Conservation (phyloP, 1,140 invertebrate species). For the Archegozetes longisetosus region DNA sequence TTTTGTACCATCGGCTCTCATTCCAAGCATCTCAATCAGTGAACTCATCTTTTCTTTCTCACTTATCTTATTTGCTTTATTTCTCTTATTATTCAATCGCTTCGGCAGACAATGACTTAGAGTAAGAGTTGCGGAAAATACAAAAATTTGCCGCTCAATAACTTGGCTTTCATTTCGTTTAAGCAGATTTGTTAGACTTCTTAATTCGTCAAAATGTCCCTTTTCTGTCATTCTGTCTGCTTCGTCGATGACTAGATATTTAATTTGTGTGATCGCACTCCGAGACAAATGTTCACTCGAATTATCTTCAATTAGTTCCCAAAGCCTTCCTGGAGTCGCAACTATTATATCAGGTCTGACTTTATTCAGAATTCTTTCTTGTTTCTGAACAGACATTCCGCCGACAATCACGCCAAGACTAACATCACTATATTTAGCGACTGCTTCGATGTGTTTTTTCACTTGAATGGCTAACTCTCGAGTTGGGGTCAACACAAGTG, state of each 20-base stretch:
- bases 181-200: slow-evolving; percentile 58
- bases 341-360: slow-evolving; percentile 75
- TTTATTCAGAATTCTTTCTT: slow-evolving; percentile 61
- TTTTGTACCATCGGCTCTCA: slow-evolving; percentile 61
- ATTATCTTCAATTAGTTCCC: slow-evolving; percentile 67
- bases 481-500: slow-evolving; percentile 80
- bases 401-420: slow-evolving; percentile 66
- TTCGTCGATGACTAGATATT: slow-evolving; percentile 88
- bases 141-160: slow-evolving; percentile 63
- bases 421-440: slow-evolving; percentile 62
- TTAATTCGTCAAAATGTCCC: slow-evolving; percentile 86
- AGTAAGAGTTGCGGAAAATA: slow-evolving; percentile 94
- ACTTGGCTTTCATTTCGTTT: not conserved
- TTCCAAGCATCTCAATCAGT: slow-evolving; percentile 46
- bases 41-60: slow-evolving; percentile 26
- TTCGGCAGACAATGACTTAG: slow-evolving; percentile 65
- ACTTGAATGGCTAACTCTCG: slow-evolving; percentile 89
- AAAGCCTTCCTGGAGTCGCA: slow-evolving; percentile 84
- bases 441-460: slow-evolving; percentile 58
- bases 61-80: slow-evolving; percentile 17
- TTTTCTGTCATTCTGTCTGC: slow-evolving; percentile 95
- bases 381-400: slow-evolving; percentile 76
- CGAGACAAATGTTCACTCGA: not conserved
- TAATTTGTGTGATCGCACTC: slow-evolving; percentile 28
- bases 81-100: slow-evolving; percentile 40